Evolutionary conservation across 2,888 invertebrate genomes (phyloP), one percentile per base, ranked within the genome.

Genomic region (Ypsolopha scabrella): DNA sequence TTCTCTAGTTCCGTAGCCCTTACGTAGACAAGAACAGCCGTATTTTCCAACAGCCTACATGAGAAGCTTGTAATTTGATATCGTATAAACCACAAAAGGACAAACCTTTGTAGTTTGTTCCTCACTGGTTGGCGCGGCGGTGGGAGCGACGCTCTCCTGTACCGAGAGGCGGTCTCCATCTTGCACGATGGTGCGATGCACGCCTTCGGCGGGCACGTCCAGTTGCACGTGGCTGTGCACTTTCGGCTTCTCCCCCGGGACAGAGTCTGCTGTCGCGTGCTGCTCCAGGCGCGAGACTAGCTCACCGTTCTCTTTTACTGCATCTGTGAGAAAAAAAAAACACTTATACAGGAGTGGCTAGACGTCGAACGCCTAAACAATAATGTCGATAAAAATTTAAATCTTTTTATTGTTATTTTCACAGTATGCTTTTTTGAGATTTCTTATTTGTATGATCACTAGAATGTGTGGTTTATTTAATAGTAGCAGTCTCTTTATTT

Each of bases 191-290:
- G 86, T 83, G 44, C 80, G 79, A 60, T 90, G 90, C 10, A 90
- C 81, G 6, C 88, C 88, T 56, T 87, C 80, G 0, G 82, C 68
- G 0, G 90, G 90, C 43, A 90, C 80, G 53, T 90, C 89, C 9
- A 90, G 68, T 54, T 88, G 87, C 0, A 89, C 80, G 53, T 85
- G 81, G 0, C 88, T 75, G 56, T 83, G 87, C 0, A 88, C 73
- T 0, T 66, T 69, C 0, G 88, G 87, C 41, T 75, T 72, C 52
- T 80, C 79, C 0, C 77, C 81, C 0, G 78, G 74, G 0, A 58
- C 64, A 0, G 74, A 57, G 46, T 85, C 85, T 0, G 80, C 77
- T 11, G 80, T 65, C 0, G 72, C 79, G 50, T 85, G 83, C 48
- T 83, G 75, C 55, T 83, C 85, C 7, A 83, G 53, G 8, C 79